Conservation (phyloP, 2,888 invertebrate species). For the Drosophila quasianomalipes region DNA sequence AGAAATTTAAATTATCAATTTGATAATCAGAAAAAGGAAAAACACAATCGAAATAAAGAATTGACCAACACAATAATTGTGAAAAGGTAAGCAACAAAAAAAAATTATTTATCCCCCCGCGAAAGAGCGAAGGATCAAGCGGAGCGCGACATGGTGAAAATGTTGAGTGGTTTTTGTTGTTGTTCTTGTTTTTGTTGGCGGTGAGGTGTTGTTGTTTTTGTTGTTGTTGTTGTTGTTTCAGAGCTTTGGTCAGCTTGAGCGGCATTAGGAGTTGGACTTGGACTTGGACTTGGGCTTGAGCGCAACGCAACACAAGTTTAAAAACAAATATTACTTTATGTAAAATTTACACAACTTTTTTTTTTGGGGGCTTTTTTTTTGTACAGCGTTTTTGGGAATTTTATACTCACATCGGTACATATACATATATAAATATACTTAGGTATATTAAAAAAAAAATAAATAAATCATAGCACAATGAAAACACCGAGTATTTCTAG, state of each 20-base stretch:
- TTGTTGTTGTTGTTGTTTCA: slow-evolving; percentile 39
- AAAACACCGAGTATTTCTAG: slow-evolving; percentile 64
- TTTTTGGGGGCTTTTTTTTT: slow-evolving; percentile 52
- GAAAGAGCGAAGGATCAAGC: slow-evolving; percentile 64
- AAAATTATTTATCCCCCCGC: slow-evolving; percentile 45
- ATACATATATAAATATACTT: slow-evolving; percentile 36
- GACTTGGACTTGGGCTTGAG: slow-evolving; percentile 44
- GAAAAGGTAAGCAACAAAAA: slow-evolving; percentile 41
- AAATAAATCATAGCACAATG: slow-evolving; percentile 43
- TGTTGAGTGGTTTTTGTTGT: slow-evolving; percentile 19
- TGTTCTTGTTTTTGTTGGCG: slow-evolving; percentile 11
- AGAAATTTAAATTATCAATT: slow-evolving; percentile 47
- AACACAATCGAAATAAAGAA: slow-evolving; percentile 17
- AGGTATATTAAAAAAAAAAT: slow-evolving; percentile 22
- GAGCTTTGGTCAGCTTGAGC: slow-evolving; percentile 40
- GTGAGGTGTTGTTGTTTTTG: slow-evolving; percentile 23
- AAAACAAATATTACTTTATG: slow-evolving; percentile 44
- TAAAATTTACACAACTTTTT: slow-evolving; percentile 62
- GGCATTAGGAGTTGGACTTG: slow-evolving; percentile 27
- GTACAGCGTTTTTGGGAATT: slow-evolving; percentile 56
- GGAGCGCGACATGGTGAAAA: slow-evolving; percentile 58
- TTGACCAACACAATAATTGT: slow-evolving; percentile 27
- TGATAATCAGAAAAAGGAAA: slow-evolving; percentile 20
- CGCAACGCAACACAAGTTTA: slow-evolving; percentile 48
- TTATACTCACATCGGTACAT: slow-evolving; percentile 37